These are phyloP conservation scores for Hydractinia echinata DNA, from an alignment of 30 jellyfish, hydroid and myxozoan species.

Conservation along the genomic window DNA sequence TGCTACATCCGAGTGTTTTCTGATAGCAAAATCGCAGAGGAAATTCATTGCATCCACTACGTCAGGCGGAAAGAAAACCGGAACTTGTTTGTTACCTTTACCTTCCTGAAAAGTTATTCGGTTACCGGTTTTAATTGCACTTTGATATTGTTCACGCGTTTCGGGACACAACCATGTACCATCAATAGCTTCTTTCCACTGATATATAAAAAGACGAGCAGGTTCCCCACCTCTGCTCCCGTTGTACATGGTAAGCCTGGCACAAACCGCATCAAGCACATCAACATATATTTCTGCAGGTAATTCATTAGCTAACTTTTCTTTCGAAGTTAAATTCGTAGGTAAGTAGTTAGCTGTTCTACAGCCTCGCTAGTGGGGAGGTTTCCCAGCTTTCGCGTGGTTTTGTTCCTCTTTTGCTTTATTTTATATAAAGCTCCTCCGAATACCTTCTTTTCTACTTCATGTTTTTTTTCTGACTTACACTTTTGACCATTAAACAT, in stretches of 20 bases:
- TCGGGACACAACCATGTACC: conserved; percentile 19
- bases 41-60: neutral
- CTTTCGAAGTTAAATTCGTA: neutral
- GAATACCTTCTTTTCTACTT: neutral
- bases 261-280: too few species aligned
- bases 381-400: neutral
- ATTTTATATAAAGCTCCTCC: neutral
- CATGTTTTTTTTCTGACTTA: neutral
- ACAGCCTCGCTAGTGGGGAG: neutral
- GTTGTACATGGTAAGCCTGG: too few species aligned
- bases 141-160: conserved; percentile 8
- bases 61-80: conserved; percentile 26
- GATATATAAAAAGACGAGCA: too few species aligned
- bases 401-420: conserved; percentile 2
- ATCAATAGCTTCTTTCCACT: conserved; percentile 28
- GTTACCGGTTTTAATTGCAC: neutral
- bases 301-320: neutral
- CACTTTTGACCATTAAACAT: neutral
- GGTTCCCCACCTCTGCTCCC: too few species aligned
- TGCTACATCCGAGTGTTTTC: neutral
- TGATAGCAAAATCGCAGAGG: neutral
- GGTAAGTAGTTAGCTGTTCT: neutral
- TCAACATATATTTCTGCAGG: too few species aligned
- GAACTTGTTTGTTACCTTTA: conserved; percentile 26
- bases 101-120: neutral